These are phyloP conservation scores for Aphaenogaster rudis DNA, from an alignment of 1,140 invertebrate species.

Conservation along the genomic window DNA sequence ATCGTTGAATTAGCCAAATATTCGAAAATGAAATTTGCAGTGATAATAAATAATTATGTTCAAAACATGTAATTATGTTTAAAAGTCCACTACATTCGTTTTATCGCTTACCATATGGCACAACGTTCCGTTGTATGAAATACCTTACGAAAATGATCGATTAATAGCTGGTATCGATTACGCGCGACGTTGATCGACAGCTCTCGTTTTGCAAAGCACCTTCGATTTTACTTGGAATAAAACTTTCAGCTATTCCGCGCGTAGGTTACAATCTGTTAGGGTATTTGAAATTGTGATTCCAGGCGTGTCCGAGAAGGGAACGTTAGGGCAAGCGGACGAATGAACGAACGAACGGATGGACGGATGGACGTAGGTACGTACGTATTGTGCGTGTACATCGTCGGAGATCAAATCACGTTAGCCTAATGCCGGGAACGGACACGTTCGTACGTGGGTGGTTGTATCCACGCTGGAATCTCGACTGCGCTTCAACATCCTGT, in stretches of 20 bases:
- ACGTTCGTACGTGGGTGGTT: conserved; percentile 75
- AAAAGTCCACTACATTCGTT: neutral
- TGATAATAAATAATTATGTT: no score
- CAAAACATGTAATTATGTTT: neutral
- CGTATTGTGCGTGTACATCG: conserved; percentile 67
- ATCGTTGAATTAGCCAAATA: no score
- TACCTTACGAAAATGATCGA: conserved; percentile 2
- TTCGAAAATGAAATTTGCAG: no score
- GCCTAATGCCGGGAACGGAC: conserved; percentile 73
- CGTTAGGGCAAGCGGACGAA: conserved; percentile 64
- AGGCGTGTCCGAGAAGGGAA: conserved; percentile 79
- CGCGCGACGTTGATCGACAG: neutral
- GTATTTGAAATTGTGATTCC: conserved; percentile 81
- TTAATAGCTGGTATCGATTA: neutral
- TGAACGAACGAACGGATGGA: conserved; percentile 58
- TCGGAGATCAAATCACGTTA: conserved; percentile 71
- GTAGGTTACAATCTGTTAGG: conserved; percentile 60
- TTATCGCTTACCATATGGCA: conserved; percentile 37
- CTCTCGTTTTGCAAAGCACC: neutral
- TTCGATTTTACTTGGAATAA: neutral
- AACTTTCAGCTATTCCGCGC: conserved; percentile 4
- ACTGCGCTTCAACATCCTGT: conserved; percentile 71
- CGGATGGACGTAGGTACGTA: conserved; percentile 66
- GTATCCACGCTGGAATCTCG: conserved; percentile 79
- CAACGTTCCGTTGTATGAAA: neutral